A percentile compares a stretch with the other conserved stretches of the same genome.
phyloP scores from a whole-genome alignment of 2,797 vertebrate genomes.

The Sciurus carolinensis region DNA sequence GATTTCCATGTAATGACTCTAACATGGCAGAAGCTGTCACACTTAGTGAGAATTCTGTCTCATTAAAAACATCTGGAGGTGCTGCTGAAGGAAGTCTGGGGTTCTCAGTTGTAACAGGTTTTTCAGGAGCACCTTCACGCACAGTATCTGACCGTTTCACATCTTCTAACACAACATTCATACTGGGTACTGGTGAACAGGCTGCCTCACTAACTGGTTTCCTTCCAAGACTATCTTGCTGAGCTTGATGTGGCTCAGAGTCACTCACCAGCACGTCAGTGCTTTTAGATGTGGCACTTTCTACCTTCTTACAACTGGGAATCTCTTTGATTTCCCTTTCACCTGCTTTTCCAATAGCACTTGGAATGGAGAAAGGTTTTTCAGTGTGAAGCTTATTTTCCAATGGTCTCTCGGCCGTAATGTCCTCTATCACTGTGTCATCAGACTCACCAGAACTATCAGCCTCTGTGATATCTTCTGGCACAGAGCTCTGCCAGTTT shows the following conservation, averaged over 20 bases:
- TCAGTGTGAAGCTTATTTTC: constrained; percentile 58
- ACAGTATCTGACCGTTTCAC: not conserved
- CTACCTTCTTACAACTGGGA: not conserved
- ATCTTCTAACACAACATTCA: not conserved
- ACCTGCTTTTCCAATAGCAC: not conserved
- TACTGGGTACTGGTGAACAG: not conserved
- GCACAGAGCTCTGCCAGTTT: constrained; percentile 82
- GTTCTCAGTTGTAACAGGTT: not conserved
- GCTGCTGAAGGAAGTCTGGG: not conserved
- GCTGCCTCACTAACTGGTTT: not conserved
- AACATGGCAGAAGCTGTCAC: constrained; percentile 27
- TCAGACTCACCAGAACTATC: constrained; percentile 96
- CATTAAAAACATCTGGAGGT: not conserved
- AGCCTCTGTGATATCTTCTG: constrained; percentile 88
- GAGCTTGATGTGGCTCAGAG: constrained; percentile 16
- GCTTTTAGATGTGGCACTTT: constrained; percentile 24
- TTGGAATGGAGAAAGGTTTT: not conserved
- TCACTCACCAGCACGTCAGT: not conserved
- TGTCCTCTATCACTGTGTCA: constrained; percentile 94
- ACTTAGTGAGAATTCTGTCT: constrained; percentile 25
- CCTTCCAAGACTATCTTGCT: constrained; percentile 18
- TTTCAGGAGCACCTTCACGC: constrained; percentile 15
- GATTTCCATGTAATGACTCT: constrained; percentile 51
- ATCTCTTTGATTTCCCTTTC: constrained; percentile 60
- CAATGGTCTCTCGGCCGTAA: constrained; percentile 52